These are phyloP conservation scores for Tapirus terrestris DNA, from an alignment of 2,113 vertebrate genomes.

Conservation along the genomic window DNA sequence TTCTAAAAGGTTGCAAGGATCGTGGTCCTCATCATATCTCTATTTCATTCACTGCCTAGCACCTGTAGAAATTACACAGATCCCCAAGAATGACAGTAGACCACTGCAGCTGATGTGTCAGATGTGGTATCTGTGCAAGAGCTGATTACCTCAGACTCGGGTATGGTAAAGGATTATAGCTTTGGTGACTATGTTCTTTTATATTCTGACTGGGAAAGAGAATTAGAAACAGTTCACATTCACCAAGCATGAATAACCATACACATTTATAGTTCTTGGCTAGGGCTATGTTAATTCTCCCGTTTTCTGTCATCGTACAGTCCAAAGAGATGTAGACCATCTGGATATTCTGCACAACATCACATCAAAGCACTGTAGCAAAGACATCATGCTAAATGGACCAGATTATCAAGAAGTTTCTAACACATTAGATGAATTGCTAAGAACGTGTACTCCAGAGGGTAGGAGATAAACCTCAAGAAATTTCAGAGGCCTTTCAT, in stretches of 20 bases:
- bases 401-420: constrained; percentile 20
- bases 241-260: neutral
- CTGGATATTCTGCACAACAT: neutral
- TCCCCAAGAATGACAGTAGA: neutral
- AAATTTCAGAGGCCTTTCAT: neutral
- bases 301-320: neutral
- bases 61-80: neutral
- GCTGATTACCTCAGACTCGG: neutral
- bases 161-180: neutral
- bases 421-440: neutral
- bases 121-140: neutral
- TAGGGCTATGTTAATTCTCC: neutral
- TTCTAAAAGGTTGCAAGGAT: neutral
- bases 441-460: neutral
- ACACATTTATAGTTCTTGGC: neutral
- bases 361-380: neutral
- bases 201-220: neutral
- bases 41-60: neutral
- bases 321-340: neutral
- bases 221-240: neutral
- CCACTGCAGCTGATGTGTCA: neutral
- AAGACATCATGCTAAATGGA: neutral
- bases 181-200: neutral
- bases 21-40: neutral
- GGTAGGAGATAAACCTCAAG: neutral